Evolutionary conservation across 2,888 invertebrate species (phyloP), one percentile per base, ranked within the genome.

Genomic region (Chrysotoxum bicinctum): DNA sequence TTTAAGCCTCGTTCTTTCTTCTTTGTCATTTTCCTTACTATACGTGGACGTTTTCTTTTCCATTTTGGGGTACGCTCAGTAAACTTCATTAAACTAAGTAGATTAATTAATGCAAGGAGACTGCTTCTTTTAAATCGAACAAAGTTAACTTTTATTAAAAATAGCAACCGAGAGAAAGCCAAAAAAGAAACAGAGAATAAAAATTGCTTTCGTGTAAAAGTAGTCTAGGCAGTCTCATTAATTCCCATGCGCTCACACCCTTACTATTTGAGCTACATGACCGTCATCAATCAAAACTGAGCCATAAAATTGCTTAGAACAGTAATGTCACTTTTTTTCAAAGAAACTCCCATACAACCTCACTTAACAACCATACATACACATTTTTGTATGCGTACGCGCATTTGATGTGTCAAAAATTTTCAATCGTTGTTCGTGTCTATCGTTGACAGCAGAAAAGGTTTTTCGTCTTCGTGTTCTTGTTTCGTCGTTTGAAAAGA

Each of bases 381-480:
- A 40, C 35, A 68, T 66, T 66, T 74, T 69, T 58, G 68, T 77
- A 58, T 81, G 77, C 52, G 68, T 76, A 60, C 76, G 81, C 75
- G 69, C 72, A 77, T 69, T 94, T 88, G 95, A 85, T 86, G 86
- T 86, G 86, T 86, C 86, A 86, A 86, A 83, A 74, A 40, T 82
- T 82, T 77, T 85, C 77, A 69, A 52, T 82, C 74, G 81, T 81
- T 66, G 69, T 52, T 62, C 56, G 68, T 72, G 70, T 81, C 66
- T 50, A 37, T 81, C 81, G 81, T 81, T 70, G 81, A 81, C 81
- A 73, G 62, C 30, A 62, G 30, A 62, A 73, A 73, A 68, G 26
- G 74, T 75, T 70, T 85, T 76, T 78, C 73, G 62, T 60, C 64
- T 72, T 82, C 70, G 82, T 74, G 74, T 69, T 70, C 79, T 69